phyloP scores from a whole-genome alignment of 2,888 invertebrate genomes.

The Drosophila paramelanica region DNA sequence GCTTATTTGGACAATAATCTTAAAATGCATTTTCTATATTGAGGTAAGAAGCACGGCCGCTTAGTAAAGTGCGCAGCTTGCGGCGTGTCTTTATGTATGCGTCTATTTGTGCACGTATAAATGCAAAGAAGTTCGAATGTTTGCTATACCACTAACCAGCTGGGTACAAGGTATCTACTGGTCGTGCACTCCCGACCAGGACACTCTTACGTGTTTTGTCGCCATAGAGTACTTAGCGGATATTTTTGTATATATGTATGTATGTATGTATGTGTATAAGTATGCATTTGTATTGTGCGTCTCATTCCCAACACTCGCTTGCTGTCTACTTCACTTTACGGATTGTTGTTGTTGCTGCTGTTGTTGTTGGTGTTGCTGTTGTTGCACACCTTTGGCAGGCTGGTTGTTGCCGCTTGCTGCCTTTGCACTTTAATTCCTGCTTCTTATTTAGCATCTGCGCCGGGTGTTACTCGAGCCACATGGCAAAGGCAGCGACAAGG shows the following conservation, averaged over 20 bases:
- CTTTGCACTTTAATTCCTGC: conserved; percentile 75
- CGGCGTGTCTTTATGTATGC: no score
- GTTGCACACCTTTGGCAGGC: conserved; percentile 49
- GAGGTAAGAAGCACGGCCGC: no score
- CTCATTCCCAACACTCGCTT: conserved; percentile 15
- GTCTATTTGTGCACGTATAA: no score
- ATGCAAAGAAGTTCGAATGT: no score
- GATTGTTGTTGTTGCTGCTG: conserved; percentile 23
- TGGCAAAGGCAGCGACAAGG: conserved; percentile 21
- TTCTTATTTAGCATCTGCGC: conserved; percentile 78
- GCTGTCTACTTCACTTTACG: conserved; percentile 12
- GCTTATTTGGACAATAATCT: no score
- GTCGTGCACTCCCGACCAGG: no score
- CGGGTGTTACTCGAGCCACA: conserved; percentile 68
- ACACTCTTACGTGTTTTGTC: no score
- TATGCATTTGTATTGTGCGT: neutral
- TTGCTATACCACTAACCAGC: no score
- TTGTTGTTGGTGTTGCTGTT: conserved; percentile 37
- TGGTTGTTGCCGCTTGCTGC: conserved; percentile 37
- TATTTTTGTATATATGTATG: neutral
- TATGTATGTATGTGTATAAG: neutral
- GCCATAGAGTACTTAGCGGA: neutral
- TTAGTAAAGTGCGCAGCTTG: no score
- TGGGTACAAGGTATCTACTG: no score
- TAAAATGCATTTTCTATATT: no score